Percentiles rank a stretch among this genome's conserved stretches.
These are phyloP conservation scores for Trissolcus brochymenae DNA, from an alignment of 2,888 invertebrate genomes.

Conservation along the genomic window DNA sequence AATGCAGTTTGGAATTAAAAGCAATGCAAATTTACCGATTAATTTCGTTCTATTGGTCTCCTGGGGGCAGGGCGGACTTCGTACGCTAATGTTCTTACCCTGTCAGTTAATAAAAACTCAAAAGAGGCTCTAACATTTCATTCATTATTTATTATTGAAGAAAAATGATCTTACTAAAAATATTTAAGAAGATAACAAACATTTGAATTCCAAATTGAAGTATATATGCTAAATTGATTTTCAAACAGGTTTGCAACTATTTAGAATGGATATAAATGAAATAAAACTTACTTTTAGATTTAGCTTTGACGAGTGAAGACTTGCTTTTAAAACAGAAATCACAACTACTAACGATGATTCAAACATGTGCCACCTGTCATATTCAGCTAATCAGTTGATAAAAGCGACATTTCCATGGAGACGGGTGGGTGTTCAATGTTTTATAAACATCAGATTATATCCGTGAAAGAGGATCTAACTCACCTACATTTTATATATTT, in stretches of 20 bases:
- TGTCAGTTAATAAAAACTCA: conserved; percentile 8
- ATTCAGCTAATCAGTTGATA: conserved; percentile 71
- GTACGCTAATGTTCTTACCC: conserved; percentile 9
- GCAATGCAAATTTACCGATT: conserved; percentile 35
- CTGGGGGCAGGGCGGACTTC: conserved; percentile 4
- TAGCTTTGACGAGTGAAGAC: conserved; percentile 11
- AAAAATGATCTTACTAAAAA: neutral
- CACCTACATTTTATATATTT: neutral
- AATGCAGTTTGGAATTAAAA: conserved; percentile 13
- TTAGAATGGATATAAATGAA: neutral
- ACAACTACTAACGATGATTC: conserved; percentile 69
- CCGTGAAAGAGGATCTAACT: neutral
- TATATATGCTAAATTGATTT: too few relatives aligned
- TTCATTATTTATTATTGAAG: neutral
- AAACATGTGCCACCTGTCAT: conserved; percentile 69
- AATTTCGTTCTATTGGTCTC: conserved; percentile 32
- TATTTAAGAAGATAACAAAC: neutral
- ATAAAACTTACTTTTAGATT: conserved; percentile 14
- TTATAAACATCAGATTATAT: conserved; percentile 18
- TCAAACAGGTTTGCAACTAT: neutral
- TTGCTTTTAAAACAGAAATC: conserved; percentile 39
- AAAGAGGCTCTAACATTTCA: neutral
- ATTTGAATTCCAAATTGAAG: too few relatives aligned
- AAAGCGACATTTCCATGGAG: conserved; percentile 68
- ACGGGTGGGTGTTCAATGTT: conserved; percentile 58